A percentile compares a stretch with the other conserved stretches of the same genome.
Conservation (phyloP, 64 coral and sea anemone genomes). For the Anthopleura sola region DNA sequence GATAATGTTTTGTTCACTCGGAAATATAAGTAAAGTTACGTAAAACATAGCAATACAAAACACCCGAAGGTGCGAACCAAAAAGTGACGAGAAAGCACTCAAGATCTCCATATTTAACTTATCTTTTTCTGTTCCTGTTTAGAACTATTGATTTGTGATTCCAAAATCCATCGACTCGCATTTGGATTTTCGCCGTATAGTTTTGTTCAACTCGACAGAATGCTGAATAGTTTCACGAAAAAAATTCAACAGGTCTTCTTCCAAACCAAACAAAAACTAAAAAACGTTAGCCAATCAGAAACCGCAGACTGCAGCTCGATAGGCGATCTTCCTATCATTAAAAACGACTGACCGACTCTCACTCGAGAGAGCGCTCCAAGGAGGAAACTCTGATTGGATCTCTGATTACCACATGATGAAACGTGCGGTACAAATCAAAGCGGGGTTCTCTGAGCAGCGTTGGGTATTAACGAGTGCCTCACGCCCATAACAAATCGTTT, state of each 20-base stretch:
- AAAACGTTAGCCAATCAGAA: not conserved
- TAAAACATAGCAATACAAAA: not conserved
- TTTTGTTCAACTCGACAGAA: not conserved
- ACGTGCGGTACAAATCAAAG: not conserved
- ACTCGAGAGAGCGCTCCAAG: not conserved
- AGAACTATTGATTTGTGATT: not conserved
- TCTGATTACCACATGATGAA: not conserved
- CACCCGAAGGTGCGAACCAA: not conserved
- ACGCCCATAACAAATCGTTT: not conserved
- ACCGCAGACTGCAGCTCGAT: not conserved
- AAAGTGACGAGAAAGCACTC: not conserved
- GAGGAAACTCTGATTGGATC: not conserved
- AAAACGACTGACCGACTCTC: not conserved
- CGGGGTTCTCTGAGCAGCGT: not conserved
- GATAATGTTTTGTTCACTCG: conserved; percentile 16
- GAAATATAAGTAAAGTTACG: not conserved
- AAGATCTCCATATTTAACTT: not conserved
- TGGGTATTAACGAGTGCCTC: not conserved
- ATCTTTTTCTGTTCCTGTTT: not conserved
- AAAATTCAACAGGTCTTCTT: conserved; percentile 6
- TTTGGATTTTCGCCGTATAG: not conserved
- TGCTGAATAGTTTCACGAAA: not conserved
- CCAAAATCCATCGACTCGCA: not conserved
- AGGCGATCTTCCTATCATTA: not conserved
- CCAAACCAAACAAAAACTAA: not conserved